These are phyloP conservation scores for Austrolebias charrua DNA, from an alignment of 2,797 vertebrate species.

Conservation along the genomic window DNA sequence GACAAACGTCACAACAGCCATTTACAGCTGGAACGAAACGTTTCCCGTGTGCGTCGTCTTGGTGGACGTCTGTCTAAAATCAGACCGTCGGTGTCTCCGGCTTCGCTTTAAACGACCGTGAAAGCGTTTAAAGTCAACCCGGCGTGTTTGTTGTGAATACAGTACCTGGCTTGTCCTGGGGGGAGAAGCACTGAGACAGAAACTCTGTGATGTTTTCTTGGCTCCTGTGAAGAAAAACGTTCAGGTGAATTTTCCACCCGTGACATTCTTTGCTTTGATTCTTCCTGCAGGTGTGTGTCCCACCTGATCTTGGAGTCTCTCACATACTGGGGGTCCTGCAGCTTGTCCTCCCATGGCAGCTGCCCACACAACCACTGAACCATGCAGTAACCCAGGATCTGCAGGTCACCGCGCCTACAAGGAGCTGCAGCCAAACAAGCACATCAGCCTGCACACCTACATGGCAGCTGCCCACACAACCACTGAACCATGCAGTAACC, in stretches of 20 bases:
- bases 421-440: conserved; percentile 74
- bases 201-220: conserved; percentile 84
- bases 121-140: background rate
- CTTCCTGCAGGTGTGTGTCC: conserved; percentile 5
- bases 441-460: conserved; percentile 1
- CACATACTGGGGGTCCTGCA: conserved; percentile 89
- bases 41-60: background rate
- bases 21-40: conserved; percentile 12
- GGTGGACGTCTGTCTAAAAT: background rate
- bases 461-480: conserved; percentile 90
- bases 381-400: conserved; percentile 95
- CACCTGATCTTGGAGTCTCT: conserved; percentile 90
- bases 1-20: conserved; percentile 6
- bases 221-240: conserved; percentile 72
- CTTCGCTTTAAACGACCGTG: no score
- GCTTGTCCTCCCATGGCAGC: conserved; percentile 94
- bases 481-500: conserved; percentile 96
- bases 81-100: no score
- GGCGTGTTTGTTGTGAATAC: conserved; percentile 40
- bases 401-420: conserved; percentile 88
- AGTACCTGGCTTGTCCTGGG: conserved; percentile 91
- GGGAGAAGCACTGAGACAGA: conserved; percentile 87
- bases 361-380: conserved; percentile 93
- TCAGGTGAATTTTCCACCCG: background rate
- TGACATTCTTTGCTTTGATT: background rate